phyloP scores from a whole-genome alignment of 1,140 invertebrate species.

The Drosophila fuyamai region DNA sequence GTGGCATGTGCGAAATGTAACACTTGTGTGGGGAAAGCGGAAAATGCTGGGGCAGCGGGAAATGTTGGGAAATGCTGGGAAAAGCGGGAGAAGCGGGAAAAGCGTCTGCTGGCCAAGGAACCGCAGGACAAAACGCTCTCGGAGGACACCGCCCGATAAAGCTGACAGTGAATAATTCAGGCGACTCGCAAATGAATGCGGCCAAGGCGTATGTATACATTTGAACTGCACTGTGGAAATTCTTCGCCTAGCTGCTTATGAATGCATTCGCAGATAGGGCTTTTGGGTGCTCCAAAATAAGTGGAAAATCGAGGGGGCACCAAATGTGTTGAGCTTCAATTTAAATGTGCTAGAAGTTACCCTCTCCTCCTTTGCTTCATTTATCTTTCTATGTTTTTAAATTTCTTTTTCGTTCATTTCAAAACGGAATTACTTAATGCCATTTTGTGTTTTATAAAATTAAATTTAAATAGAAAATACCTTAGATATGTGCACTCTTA shows the following conservation, averaged over 20 bases:
- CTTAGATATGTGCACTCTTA: no score
- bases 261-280: not conserved
- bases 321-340: no score
- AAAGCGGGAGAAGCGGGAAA: slow-evolving; percentile 4
- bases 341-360: not conserved
- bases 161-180: slow-evolving; percentile 45
- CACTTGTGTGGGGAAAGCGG: slow-evolving; percentile 13
- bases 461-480: no score
- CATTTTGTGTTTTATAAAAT: no score
- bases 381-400: no score
- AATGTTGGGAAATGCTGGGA: no score
- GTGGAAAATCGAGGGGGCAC: not conserved
- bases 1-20: slow-evolving; percentile 49
- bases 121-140: slow-evolving; percentile 54
- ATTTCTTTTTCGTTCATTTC: no score
- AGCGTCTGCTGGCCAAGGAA: slow-evolving; percentile 27
- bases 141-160: slow-evolving; percentile 40
- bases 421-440: no score
- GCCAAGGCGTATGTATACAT: not conserved
- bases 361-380: not conserved
- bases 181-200: slow-evolving; percentile 9
- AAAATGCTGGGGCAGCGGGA: not conserved
- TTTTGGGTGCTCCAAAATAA: not conserved
- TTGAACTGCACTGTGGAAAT: slow-evolving; percentile 7
- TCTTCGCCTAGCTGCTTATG: not conserved